Evolutionary conservation across 2,113 vertebrate genomes (phyloP).

Genomic region (Baryphthengus martii): DNA sequence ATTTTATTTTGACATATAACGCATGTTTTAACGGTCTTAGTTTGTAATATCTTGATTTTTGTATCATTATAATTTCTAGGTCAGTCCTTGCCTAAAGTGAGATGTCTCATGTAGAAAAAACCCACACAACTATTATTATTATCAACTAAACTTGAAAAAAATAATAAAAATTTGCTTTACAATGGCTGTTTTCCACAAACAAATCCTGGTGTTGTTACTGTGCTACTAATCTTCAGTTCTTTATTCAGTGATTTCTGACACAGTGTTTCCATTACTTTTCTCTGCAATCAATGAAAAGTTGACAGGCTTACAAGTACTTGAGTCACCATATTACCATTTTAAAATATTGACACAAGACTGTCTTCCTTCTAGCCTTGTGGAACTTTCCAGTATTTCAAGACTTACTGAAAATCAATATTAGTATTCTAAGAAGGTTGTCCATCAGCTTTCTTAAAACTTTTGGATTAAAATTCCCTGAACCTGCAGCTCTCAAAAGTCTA

Average conservation of each 20-base stretch:
- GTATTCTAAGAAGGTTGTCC: not conserved
- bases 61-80: not conserved
- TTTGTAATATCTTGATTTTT: not conserved
- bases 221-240: not conserved
- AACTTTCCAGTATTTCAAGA: not conserved
- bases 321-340: not conserved
- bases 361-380: not conserved
- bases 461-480: not conserved
- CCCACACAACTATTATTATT: not conserved
- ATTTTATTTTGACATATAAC: not conserved
- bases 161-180: not conserved
- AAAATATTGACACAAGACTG: not conserved
- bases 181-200: not conserved
- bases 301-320: not conserved
- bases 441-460: not conserved
- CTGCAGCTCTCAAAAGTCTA: not conserved
- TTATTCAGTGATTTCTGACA: not conserved
- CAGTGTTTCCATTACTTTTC: not conserved
- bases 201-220: not conserved
- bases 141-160: not conserved
- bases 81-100: not conserved
- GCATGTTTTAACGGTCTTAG: not conserved
- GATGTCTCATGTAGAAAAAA: not conserved
- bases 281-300: not conserved
- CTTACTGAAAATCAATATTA: not conserved